Percentiles rank a stretch among this genome's conserved stretches.
Evolutionary conservation across 2,888 invertebrate genomes (phyloP).

Genomic region (Lasioglossum zephyrum): DNA sequence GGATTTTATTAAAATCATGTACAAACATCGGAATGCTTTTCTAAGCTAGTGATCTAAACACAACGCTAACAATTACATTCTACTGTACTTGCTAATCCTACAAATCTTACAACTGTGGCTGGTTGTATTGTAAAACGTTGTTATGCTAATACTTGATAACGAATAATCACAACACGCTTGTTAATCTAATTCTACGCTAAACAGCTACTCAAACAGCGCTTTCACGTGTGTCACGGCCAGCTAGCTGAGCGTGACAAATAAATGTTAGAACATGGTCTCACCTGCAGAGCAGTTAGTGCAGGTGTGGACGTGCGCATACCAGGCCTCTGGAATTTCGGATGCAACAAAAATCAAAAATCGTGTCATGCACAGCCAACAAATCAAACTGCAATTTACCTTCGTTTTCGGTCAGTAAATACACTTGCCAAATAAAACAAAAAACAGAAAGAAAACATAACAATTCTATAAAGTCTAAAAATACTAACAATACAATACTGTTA

Average conservation of each 20-base stretch:
- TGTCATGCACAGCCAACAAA: conserved; percentile 67
- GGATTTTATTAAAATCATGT: conserved; percentile 71
- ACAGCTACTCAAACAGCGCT: conserved; percentile 8
- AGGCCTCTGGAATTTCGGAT: conserved; percentile 80
- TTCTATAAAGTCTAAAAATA: not conserved
- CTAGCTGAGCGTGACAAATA: conserved; percentile 16
- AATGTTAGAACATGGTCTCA: conserved; percentile 76
- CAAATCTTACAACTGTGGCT: not conserved
- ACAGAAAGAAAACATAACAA: conserved; percentile 10
- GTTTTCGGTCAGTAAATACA: conserved; percentile 14
- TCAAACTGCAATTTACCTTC: conserved; percentile 24
- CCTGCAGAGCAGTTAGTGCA: conserved; percentile 81
- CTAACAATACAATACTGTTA: conserved; percentile 24
- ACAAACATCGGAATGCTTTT: conserved; percentile 60
- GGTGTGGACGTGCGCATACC: conserved; percentile 79
- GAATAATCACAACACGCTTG: conserved; percentile 39
- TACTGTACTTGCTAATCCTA: conserved; percentile 19
- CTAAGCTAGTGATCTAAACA: conserved; percentile 58
- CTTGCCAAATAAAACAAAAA: not conserved
- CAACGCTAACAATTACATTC: conserved; percentile 47
- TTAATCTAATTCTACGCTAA: conserved; percentile 38
- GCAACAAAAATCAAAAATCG: conserved; percentile 71
- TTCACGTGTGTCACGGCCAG: not conserved
- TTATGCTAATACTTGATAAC: conserved; percentile 26
- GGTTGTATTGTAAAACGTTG: conserved; percentile 1